Evolutionary conservation across 2,888 invertebrate species (phyloP), one percentile per base, ranked within the genome.

Genomic region (Poecilus cupreus): DNA sequence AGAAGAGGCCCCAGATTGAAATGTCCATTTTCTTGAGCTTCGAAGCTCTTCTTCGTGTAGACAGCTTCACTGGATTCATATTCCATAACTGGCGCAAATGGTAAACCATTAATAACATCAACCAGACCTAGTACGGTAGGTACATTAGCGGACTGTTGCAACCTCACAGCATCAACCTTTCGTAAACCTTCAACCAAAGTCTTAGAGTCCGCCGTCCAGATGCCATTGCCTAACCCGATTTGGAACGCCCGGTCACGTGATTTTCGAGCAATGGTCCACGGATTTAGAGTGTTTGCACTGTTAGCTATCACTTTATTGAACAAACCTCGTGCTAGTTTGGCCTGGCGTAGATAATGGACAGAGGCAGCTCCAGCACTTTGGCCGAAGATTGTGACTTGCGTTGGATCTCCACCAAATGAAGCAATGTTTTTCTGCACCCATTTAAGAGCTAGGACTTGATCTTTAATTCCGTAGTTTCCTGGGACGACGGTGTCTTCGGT

Each of bases 391-490:
- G 79, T 79, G 5, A 79, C 51, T 51, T 51, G 18, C 5, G 68
- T 68, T 16, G 79, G 79, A 32, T 79, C 51, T 10, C 79, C 79
- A 11, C 68, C 68, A 49, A 79, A 79, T 11, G 22, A 11, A 3
- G 20, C 18, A 18, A 79, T 79, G 70, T 70, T 79, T 49, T 79
- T 16, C 16, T 79, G 11, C 4, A 79, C 39, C 79, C 79, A 79
- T 51, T 51, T 22, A 2, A 79, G 13, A 18, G 70, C 79, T n/a
- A 79, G 16, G 8, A 70, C 2, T 70, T 79, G 79, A 68, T 79
- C 79, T 51, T 79, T 79, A 6, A 79, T 5, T 6, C 68, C 79
- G 16, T 49, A 20, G 26, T 79, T 79, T 68, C 79, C 79, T 16
- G 68, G 68, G n/a, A 26, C 49, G 13, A 20, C 8, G 5, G 13